Conservation (phyloP, 2,888 invertebrate genomes). For the Clistopyga incitator region DNA sequence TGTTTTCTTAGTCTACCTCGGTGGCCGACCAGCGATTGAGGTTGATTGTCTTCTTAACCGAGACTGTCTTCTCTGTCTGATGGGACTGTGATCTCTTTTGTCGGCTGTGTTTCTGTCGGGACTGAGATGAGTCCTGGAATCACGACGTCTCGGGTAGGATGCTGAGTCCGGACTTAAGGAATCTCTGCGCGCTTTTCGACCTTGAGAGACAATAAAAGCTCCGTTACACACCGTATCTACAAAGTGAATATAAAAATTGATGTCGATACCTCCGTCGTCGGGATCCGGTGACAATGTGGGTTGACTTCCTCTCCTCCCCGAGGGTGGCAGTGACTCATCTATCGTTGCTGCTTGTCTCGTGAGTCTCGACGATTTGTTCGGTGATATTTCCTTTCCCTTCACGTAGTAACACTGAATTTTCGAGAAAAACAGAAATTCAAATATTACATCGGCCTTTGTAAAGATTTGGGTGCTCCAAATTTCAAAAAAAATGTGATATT, state of each 20-base stretch:
- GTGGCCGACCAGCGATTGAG: slow-evolving; percentile 88
- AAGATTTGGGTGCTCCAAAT: background rate
- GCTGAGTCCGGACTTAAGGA: slow-evolving; percentile 96
- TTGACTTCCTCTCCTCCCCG: slow-evolving; percentile 91
- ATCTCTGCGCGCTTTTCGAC: slow-evolving; percentile 91
- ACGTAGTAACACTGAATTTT: slow-evolving; percentile 79
- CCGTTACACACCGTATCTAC: background rate
- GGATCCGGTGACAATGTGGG: slow-evolving; percentile 93
- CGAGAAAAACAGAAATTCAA: background rate
- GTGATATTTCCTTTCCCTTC: slow-evolving; percentile 81
- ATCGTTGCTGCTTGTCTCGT: slow-evolving; percentile 95
- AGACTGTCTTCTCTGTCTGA: slow-evolving; percentile 88
- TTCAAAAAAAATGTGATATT: no score
- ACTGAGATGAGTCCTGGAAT: slow-evolving; percentile 92
- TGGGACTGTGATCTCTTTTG: slow-evolving; percentile 90
- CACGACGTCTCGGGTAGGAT: slow-evolving; percentile 88
- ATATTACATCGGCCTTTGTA: background rate
- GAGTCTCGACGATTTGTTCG: slow-evolving; percentile 87
- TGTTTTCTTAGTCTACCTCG: slow-evolving; percentile 75
- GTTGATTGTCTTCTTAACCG: slow-evolving; percentile 92
- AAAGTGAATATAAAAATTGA: background rate
- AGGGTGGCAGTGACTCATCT: slow-evolving; percentile 93
- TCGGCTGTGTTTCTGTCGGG: slow-evolving; percentile 90
- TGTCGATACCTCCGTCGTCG: slow-evolving; percentile 85
- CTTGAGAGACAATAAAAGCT: slow-evolving; percentile 77